Base-by-base conservation (phyloP, 2,113 vertebrate species). In the Zeus faber region DNA sequence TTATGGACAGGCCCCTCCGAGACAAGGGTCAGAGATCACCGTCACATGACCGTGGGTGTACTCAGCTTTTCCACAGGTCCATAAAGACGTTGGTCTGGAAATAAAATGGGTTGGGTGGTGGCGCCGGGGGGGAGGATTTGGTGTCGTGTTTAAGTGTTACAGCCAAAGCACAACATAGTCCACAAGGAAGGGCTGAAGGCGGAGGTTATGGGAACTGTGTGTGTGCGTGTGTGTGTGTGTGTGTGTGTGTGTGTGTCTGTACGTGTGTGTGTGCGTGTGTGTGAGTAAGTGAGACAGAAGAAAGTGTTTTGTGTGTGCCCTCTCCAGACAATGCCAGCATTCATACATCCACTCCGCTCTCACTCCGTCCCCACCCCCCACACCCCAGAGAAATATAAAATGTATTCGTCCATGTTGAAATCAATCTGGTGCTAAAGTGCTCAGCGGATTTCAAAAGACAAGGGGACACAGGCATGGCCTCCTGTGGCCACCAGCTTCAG, bases 271-370 rank as follows among this genome's bases (percentile, higher is more conserved):
- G 60, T 27, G 54, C 44, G 45, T 47, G 44, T 49, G 48, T 54
- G 44, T 39, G 33, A 52, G 58, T 59, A 27, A 49, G 2, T 24
- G 11, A 43, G 46, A 35, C n/a, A n/a, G n/a, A n/a, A n/a, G 20
- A 18, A 27, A 44, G 29, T n/a, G 27, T 37, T 41, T 50, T 47
- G 44, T 58, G 18, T 52, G 58, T 17, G 57, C 6, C 41, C 6
- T 37, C n/a, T n/a, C 55, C 62, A 59, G 40, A 88, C 86, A 88
- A 85, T 76, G 62, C 55, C 57, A 65, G 62, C 72, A 77, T 89
- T 89, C 81, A 84, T 84, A 14, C 60, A 70, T 39, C 41, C 17
- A 24, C 54, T 54, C 29, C 35, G 58, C 50, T 59, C 57, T 69
- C 51, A 61, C 27, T 27, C 59, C 16, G 39, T 47, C 47, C 2